Evolutionary conservation across 92 coral and sea anemone genomes (phyloP).

Genomic region (Isaurus tuberculatus): DNA sequence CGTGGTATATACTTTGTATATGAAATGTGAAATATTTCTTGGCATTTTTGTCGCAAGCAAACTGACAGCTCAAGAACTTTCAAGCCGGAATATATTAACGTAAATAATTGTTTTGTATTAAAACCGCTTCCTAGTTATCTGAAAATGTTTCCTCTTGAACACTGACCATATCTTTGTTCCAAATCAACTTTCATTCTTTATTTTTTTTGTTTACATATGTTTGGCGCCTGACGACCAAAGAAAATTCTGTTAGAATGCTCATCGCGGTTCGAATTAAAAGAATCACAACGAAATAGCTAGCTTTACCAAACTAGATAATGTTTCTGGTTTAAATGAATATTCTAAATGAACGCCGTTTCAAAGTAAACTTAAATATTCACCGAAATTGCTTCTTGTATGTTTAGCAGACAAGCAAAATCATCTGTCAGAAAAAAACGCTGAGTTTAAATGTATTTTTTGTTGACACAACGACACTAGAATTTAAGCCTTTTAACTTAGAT

Average conservation of each 20-base stretch:
- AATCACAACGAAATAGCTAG: neutral
- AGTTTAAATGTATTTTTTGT: neutral
- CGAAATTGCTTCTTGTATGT: neutral
- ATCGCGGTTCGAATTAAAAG: neutral
- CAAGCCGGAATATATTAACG: slow-evolving; percentile 39
- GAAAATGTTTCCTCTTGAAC: slow-evolving; percentile 46
- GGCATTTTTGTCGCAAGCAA: slow-evolving; percentile 27
- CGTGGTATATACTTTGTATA: neutral
- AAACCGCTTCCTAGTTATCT: slow-evolving; percentile 51
- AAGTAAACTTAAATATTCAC: neutral
- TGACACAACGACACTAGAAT: slow-evolving; percentile 14
- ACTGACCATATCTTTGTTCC: slow-evolving; percentile 28
- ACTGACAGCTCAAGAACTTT: slow-evolving; percentile 28
- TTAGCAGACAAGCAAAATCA: slow-evolving; percentile 1
- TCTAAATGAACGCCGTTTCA: neutral
- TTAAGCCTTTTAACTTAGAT: slow-evolving; percentile 17
- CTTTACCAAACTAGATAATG: neutral
- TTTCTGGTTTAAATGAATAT: neutral
- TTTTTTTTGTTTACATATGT: slow-evolving; percentile 34
- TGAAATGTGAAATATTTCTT: neutral
- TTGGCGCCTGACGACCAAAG: slow-evolving; percentile 12
- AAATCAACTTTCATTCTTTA: slow-evolving; percentile 35
- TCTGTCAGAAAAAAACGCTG: slow-evolving; percentile 15
- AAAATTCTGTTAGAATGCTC: slow-evolving; percentile 13
- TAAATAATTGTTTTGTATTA: slow-evolving; percentile 39